phyloP scores from a whole-genome alignment of 2,113 vertebrate species.

The Stegostoma tigrinum region DNA sequence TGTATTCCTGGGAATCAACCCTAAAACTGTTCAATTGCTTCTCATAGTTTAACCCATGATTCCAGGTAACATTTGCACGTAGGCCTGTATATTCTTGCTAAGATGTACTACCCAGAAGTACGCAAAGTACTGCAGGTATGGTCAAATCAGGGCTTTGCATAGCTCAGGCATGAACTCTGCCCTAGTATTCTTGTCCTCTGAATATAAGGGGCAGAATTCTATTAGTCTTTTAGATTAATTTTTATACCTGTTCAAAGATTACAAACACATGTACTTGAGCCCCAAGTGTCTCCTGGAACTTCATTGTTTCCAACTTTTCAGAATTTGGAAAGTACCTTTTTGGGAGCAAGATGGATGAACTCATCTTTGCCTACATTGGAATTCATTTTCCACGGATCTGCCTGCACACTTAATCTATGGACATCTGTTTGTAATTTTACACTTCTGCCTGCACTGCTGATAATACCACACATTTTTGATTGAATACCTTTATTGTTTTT shows the following conservation, averaged over 20 bases:
- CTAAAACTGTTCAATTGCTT: neutral
- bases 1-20: neutral
- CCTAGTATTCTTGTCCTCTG: neutral
- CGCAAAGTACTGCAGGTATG: neutral
- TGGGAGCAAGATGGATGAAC: neutral
- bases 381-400: neutral
- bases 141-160: neutral
- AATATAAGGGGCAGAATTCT: neutral
- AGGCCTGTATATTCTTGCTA: neutral
- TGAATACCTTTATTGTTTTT: neutral
- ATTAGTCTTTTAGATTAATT: neutral
- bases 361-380: neutral
- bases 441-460: neutral
- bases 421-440: neutral
- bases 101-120: neutral
- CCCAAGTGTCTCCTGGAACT: no score
- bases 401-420: neutral
- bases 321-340: neutral
- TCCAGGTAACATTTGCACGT: neutral
- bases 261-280: no score
- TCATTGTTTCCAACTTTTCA: neutral
- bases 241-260: neutral
- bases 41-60: neutral
- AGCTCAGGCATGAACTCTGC: neutral
- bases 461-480: neutral